These are phyloP conservation scores for Zoanthus gigantus DNA, from an alignment of 92 coral and sea anemone genomes.

Conservation along the genomic window DNA sequence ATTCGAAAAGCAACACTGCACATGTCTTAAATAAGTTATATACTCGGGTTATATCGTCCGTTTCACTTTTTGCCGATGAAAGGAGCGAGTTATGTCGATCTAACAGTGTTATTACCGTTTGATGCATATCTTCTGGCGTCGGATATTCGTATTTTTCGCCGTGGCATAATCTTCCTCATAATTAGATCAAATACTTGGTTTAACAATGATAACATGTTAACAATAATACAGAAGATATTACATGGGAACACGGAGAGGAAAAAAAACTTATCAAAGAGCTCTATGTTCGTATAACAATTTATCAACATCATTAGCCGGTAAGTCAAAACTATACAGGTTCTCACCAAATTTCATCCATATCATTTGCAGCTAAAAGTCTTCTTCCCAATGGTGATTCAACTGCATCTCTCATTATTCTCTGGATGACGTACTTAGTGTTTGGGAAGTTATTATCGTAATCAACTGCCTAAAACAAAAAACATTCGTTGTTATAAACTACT, in stretches of 20 bases:
- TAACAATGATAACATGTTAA: too few species aligned
- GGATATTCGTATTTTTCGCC: conserved; percentile 56
- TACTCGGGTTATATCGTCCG: background rate
- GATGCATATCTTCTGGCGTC: conserved; percentile 51
- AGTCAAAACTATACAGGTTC: background rate
- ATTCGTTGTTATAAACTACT: background rate
- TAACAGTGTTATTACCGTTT: conserved; percentile 33
- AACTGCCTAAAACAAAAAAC: conserved; percentile 71
- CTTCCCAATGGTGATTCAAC: conserved; percentile 68
- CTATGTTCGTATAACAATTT: too few species aligned
- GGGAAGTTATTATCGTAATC: conserved; percentile 83
- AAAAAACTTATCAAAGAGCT: too few species aligned
- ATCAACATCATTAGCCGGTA: too few species aligned
- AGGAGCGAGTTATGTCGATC: conserved; percentile 43
- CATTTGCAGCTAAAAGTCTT: conserved; percentile 61
- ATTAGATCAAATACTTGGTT: too few species aligned
- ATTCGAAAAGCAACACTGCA: conserved; percentile 62
- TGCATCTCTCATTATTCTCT: conserved; percentile 76
- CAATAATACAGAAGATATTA: too few species aligned
- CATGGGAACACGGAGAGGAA: too few species aligned
- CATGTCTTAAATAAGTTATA: conserved; percentile 73
- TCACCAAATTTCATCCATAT: conserved; percentile 86
- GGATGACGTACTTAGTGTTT: conserved; percentile 89
- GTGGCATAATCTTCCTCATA: background rate
- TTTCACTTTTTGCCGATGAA: conserved; percentile 40